Evolutionary conservation across 2,797 vertebrate genomes (phyloP).

Genomic region (Chloroceryle inda): DNA sequence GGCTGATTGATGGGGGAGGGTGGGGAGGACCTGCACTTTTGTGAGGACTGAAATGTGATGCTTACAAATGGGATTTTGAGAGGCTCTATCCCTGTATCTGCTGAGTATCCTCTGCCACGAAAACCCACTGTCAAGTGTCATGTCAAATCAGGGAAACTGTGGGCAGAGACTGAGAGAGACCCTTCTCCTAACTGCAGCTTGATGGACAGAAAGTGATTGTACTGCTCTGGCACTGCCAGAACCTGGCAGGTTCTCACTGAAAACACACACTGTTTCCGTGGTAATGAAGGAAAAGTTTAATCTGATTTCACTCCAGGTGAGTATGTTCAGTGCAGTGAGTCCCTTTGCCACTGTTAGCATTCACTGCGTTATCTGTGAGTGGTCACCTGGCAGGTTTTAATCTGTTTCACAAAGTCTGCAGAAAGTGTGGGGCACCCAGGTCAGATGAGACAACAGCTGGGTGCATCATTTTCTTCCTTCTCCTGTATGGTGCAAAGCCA

Average conservation of each 20-base stretch:
- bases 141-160: neutral
- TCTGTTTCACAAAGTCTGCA: neutral
- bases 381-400: neutral
- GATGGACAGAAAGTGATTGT: neutral
- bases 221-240: neutral
- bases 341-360: neutral
- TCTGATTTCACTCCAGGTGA: neutral
- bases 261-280: neutral
- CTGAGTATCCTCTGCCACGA: neutral
- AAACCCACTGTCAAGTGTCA: slow-evolving; percentile 44
- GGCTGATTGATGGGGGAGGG: neutral
- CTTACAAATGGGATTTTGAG: neutral
- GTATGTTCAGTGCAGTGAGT: neutral
- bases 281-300: slow-evolving; percentile 1
- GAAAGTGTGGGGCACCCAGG: neutral
- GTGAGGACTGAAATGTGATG: neutral
- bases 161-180: neutral
- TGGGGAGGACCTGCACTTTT: neutral
- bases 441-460: neutral
- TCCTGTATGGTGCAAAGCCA: neutral
- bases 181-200: neutral
- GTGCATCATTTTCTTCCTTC: neutral
- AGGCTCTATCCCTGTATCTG: neutral
- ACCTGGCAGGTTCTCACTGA: neutral
- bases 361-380: neutral